Percentiles rank a stretch among this genome's conserved stretches.
These are phyloP conservation scores for Gryllus bimaculatus DNA, from an alignment of 1,140 invertebrate genomes.

Conservation along the genomic window DNA sequence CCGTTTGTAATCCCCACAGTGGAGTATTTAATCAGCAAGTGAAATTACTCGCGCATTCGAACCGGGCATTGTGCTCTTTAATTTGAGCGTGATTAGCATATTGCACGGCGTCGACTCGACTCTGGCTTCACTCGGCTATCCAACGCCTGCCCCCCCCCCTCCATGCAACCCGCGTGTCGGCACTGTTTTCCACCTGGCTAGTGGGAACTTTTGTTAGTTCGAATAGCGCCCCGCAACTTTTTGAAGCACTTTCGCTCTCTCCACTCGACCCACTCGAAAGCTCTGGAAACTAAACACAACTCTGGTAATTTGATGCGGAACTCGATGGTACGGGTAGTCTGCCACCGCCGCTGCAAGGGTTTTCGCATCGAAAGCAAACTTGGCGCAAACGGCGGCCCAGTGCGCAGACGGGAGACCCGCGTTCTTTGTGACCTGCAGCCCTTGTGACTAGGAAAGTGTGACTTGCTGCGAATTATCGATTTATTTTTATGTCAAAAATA, in stretches of 20 bases:
- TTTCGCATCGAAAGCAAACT: too few relatives aligned
- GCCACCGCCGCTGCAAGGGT: too few relatives aligned
- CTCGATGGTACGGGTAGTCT: too few relatives aligned
- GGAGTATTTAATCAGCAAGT: slow-evolving; percentile 4
- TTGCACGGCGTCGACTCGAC: neutral
- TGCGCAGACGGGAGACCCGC: too few relatives aligned
- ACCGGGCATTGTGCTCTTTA: neutral
- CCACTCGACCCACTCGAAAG: neutral
- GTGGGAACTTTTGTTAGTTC: neutral
- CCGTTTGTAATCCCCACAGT: neutral
- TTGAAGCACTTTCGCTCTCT: neutral
- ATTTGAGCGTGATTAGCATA: slow-evolving; percentile 4
- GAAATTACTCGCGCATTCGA: neutral
- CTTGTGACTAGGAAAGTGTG: too few relatives aligned
- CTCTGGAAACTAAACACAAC: neutral
- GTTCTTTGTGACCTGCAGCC: too few relatives aligned
- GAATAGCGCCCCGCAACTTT: neutral
- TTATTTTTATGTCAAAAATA: too few relatives aligned
- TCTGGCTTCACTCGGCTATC: neutral
- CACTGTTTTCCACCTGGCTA: neutral
- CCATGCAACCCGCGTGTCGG: too few relatives aligned
- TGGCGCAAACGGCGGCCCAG: too few relatives aligned
- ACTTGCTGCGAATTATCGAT: too few relatives aligned
- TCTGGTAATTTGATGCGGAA: neutral
- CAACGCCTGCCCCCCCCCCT: neutral